Evolutionary conservation across 2,888 invertebrate species (phyloP).

Genomic region (Mythimna pallens): DNA sequence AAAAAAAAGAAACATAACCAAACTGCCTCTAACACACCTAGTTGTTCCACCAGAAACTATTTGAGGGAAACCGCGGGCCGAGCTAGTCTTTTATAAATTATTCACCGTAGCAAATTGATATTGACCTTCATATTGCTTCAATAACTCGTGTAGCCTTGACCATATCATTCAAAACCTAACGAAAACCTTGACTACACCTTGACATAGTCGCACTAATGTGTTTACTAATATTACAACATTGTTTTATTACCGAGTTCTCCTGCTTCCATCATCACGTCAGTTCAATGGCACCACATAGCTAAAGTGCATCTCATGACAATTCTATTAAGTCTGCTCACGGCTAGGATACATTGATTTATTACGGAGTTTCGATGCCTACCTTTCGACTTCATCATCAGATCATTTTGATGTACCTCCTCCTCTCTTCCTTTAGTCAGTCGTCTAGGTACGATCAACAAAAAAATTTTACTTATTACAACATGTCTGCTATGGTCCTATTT

Average conservation of each 20-base stretch:
- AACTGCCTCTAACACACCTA: background rate
- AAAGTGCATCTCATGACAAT: no score
- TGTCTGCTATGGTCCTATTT: no score
- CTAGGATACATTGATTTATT: no score
- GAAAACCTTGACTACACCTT: constrained; percentile 28
- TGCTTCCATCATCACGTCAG: no score
- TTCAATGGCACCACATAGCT: no score
- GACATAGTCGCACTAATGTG: constrained; percentile 40
- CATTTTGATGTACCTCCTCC: no score
- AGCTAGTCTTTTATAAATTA: constrained; percentile 4
- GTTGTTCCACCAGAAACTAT: background rate
- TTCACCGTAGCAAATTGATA: constrained; percentile 22
- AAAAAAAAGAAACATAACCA: background rate
- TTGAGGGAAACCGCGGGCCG: background rate
- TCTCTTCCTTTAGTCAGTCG: no score
- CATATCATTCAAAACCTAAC: constrained; percentile 7
- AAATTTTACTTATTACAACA: no score
- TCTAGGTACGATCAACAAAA: no score
- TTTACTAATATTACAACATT: background rate
- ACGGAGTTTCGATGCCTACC: no score
- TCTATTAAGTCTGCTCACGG: no score
- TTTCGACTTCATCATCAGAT: no score
- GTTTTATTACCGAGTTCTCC: background rate
- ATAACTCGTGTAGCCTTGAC: constrained; percentile 37
- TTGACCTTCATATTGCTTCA: constrained; percentile 36